Percentiles rank a stretch among this genome's conserved stretches.
phyloP scores from a whole-genome alignment of 2,113 vertebrate species.

The Glareola pratincola region DNA sequence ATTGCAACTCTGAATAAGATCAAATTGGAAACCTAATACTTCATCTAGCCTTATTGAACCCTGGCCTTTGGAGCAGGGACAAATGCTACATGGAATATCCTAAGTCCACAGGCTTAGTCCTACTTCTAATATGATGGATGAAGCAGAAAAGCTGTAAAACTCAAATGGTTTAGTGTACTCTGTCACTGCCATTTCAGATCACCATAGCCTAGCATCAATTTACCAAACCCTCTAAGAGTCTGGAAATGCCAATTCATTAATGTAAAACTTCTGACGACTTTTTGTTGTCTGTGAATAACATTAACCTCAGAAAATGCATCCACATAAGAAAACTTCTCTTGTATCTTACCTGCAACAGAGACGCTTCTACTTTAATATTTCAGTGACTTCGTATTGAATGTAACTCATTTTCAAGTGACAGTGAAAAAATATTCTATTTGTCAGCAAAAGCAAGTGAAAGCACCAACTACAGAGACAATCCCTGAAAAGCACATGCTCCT shows the following conservation, averaged over 20 bases:
- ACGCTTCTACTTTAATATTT: neutral
- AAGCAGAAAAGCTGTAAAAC: neutral
- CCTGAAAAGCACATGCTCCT: neutral
- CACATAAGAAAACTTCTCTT: neutral
- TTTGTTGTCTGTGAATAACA: neutral
- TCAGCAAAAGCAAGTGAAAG: neutral
- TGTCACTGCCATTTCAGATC: neutral
- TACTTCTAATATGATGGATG: neutral
- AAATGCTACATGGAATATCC: neutral
- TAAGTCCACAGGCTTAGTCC: neutral
- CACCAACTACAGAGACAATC: neutral
- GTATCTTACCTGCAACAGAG: neutral
- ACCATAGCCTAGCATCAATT: neutral
- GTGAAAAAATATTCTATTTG: neutral
- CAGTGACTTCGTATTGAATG: neutral
- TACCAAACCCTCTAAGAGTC: neutral
- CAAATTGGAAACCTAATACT: slow-evolving; percentile 44
- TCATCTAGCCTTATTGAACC: neutral
- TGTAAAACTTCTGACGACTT: neutral
- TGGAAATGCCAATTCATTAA: neutral
- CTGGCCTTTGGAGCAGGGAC: neutral
- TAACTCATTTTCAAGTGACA: neutral
- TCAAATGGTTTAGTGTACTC: neutral
- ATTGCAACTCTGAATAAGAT: slow-evolving; percentile 53
- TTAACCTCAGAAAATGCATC: neutral